phyloP scores from a whole-genome alignment of 2,888 invertebrate species.

The Hemaris fuciformis region DNA sequence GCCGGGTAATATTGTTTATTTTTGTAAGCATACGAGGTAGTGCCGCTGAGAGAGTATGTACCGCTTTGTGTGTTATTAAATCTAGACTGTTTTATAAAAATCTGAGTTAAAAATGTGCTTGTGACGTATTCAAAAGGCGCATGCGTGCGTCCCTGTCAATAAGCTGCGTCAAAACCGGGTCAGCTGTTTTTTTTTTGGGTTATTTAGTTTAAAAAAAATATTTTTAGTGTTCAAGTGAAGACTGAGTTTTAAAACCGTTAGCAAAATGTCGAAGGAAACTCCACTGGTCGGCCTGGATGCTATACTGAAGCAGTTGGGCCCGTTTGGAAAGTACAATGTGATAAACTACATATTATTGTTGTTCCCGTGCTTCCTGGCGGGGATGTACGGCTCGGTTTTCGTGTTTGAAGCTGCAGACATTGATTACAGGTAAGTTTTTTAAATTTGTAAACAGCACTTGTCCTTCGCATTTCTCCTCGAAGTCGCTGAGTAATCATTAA shows the following conservation, averaged over 20 bases:
- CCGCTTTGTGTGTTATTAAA: background rate
- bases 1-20: slow-evolving; percentile 4
- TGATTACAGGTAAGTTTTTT: slow-evolving; percentile 56
- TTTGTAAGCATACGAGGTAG: slow-evolving; percentile 4
- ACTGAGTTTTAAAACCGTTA: slow-evolving; percentile 24
- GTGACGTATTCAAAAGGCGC: slow-evolving; percentile 17
- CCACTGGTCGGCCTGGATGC: slow-evolving; percentile 52
- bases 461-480: background rate
- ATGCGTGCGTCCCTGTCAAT: slow-evolving; percentile 30
- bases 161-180: background rate
- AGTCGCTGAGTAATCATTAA: background rate
- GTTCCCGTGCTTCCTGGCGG: slow-evolving; percentile 70
- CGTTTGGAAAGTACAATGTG: slow-evolving; percentile 68
- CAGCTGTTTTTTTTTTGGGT: slow-evolving; percentile 14
- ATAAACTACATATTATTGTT: slow-evolving; percentile 66
- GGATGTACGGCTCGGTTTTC: slow-evolving; percentile 68
- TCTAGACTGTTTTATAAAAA: background rate
- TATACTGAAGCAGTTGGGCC: slow-evolving; percentile 60
- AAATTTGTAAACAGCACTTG: background rate
- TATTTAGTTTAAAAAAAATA: slow-evolving; percentile 20
- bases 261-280: slow-evolving; percentile 50
- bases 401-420: slow-evolving; percentile 72
- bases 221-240: slow-evolving; percentile 30
- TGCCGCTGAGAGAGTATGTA: background rate
- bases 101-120: background rate